Base-by-base conservation (phyloP, 2,797 vertebrate genomes). In the Micrastur ruficollis region DNA sequence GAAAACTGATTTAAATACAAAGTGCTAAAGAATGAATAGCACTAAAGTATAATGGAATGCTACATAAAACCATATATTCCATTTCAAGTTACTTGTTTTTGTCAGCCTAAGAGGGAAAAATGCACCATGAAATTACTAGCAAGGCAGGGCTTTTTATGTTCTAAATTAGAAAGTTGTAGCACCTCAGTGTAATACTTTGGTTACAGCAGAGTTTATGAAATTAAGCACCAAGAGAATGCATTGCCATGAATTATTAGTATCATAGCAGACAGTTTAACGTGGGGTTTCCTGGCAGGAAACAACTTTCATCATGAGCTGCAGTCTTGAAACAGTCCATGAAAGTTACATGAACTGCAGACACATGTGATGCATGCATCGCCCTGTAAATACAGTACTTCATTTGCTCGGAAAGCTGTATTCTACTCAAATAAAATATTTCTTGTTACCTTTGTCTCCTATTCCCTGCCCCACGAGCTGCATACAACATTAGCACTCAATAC, bases 111-210 rank as follows among this genome's bases (percentile, higher is more conserved):
- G 83, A 75, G 56, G 5, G 2, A 81, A 75, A 85, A 86, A 46
- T 27, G 40, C 27, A 32, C 62, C 11, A 56, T 8, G 9, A 81
- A 76, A 78, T 68, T 55, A 72, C 40, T 66, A 66, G 79, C 56
- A 93, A 86, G 83, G 42, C 38, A 81, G 17, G 11, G 5, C 5
- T 23, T 36, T 71, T 83, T 47, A 65, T 17, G 32, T 74, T 84
- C 36, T 56, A 65, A 66, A 34, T 91, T 59, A 84, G 42, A 79
- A 94, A 86, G 42, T 59, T 83, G 47, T 92, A 97, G 94, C 96
- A 97, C 95, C 91, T 90, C 53, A 40, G 3, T 47, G 36, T 92
- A 76, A 81, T 81, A 74, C 75, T 97, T 97, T 98, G 97, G 94
- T 96, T 79, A 62, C 22, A n/a, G 40, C 4, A 14, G 22, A 75